Evolutionary conservation across 2,888 invertebrate genomes (phyloP).

Genomic region (Auanema sp.): DNA sequence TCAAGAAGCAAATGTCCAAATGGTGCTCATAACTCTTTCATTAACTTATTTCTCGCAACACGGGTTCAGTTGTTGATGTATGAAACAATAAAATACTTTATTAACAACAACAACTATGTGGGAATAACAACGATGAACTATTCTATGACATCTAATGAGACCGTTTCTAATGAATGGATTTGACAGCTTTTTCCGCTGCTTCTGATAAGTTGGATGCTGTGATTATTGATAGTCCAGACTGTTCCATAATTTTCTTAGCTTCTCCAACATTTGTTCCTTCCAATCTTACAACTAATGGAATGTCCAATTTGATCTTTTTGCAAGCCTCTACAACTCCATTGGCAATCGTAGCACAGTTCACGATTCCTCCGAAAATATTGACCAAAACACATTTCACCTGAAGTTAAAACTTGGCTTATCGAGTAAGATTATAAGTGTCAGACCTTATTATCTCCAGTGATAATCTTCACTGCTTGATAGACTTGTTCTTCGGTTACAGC

Average conservation of each 20-base stretch:
- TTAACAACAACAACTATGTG: too few species aligned
- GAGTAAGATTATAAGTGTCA: neutral
- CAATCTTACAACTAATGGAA: conserved; percentile 71
- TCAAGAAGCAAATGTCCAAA: too few species aligned
- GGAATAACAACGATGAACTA: neutral
- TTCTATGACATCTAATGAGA: neutral
- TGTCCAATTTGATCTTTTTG: conserved; percentile 77
- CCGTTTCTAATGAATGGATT: neutral
- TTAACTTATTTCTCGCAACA: too few species aligned
- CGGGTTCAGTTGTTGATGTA: too few species aligned
- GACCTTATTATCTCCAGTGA: conserved; percentile 73
- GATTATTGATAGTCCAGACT: conserved; percentile 81
- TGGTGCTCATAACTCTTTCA: too few species aligned
- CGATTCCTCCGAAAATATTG: conserved; percentile 98
- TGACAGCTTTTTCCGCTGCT: conserved; percentile 85
- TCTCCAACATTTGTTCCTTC: conserved; percentile 79
- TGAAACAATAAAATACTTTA: too few species aligned
- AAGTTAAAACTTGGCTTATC: conserved; percentile 6
- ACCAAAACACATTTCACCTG: conserved; percentile 89
- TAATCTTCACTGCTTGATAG: conserved; percentile 84
- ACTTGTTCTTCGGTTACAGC: conserved; percentile 86
- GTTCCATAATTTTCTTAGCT: conserved; percentile 80
- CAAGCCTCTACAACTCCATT: conserved; percentile 89
- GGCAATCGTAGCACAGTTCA: conserved; percentile 95
- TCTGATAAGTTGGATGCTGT: conserved; percentile 86